Conservation (phyloP, 2,888 invertebrate genomes). For the Autographa pulchrina region DNA sequence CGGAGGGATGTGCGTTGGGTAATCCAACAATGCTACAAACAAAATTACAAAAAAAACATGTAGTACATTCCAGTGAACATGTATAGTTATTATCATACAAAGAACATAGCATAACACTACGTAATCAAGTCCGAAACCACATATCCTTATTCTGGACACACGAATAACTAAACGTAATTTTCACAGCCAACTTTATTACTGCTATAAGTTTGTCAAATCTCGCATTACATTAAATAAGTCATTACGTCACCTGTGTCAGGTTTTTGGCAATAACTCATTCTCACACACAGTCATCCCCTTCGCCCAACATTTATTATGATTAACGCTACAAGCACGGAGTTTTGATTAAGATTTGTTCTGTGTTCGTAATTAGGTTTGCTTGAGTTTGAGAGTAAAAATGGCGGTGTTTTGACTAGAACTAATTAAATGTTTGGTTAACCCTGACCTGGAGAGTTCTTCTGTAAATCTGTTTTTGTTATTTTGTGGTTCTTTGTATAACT, state of each 20-base stretch:
- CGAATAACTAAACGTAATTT: slow-evolving; percentile 71
- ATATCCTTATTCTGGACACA: slow-evolving; percentile 58
- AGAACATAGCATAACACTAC: neutral
- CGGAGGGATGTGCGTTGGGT: no score
- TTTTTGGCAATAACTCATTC: slow-evolving; percentile 40
- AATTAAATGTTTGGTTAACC: slow-evolving; percentile 4
- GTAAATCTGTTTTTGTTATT: neutral
- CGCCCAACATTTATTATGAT: slow-evolving; percentile 47
- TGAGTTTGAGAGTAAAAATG: slow-evolving; percentile 20
- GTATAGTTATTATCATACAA: neutral
- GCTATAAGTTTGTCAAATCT: slow-evolving; percentile 66
- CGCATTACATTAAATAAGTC: slow-evolving; percentile 52
- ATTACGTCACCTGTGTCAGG: slow-evolving; percentile 61
- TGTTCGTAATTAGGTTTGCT: slow-evolving; percentile 42
- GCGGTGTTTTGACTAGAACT: neutral
- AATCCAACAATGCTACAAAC: neutral
- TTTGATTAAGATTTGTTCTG: slow-evolving; percentile 32
- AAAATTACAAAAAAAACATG: neutral
- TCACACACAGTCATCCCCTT: slow-evolving; percentile 21
- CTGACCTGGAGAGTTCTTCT: neutral
- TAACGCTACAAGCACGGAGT: slow-evolving; percentile 37
- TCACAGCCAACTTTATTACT: slow-evolving; percentile 68
- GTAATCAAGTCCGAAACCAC: slow-evolving; percentile 11
- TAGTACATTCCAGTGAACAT: neutral
- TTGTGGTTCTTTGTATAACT: neutral